Conservation (phyloP, 2,797 vertebrate species). For the Tarsius wallacei region DNA sequence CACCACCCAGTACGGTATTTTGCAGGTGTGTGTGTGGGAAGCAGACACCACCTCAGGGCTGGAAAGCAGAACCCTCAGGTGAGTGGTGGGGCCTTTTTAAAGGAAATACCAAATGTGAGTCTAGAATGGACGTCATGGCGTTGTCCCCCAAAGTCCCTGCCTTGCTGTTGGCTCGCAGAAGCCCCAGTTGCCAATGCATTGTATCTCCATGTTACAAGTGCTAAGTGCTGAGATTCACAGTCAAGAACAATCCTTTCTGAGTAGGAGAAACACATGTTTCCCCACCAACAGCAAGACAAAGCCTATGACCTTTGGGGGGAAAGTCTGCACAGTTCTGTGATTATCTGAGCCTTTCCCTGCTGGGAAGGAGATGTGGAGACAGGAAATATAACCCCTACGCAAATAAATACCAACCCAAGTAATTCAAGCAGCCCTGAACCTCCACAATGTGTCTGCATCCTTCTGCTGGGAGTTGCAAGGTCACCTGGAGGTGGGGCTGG, state of each 20-base stretch:
- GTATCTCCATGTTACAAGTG: conserved; percentile 76
- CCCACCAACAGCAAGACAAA: not conserved
- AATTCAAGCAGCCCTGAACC: conserved; percentile 64
- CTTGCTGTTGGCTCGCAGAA: not conserved
- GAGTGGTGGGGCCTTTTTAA: not conserved
- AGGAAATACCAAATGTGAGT: not conserved
- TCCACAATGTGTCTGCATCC: not conserved
- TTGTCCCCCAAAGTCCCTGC: not conserved
- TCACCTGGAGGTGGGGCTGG: not conserved
- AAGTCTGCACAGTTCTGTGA: conserved; percentile 57
- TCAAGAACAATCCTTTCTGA: conserved; percentile 74
- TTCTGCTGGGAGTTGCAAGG: not conserved
- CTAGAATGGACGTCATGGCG: not conserved
- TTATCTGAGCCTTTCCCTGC: conserved; percentile 48
- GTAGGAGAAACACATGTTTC: conserved; percentile 71
- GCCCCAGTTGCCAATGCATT: conserved; percentile 63
- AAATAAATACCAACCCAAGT: conserved; percentile 33
- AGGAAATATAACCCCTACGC: not conserved
- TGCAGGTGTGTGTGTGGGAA: not conserved
- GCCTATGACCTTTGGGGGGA: conserved; percentile 7
- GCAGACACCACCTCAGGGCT: not conserved
- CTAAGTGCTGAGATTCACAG: conserved; percentile 69
- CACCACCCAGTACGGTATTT: not conserved
- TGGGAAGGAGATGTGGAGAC: conserved; percentile 38
- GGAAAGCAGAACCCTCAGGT: not conserved